Percentiles rank a stretch among this genome's conserved stretches.
Conservation (phyloP, 2,888 invertebrate genomes). For the Agriotes lineatus region DNA sequence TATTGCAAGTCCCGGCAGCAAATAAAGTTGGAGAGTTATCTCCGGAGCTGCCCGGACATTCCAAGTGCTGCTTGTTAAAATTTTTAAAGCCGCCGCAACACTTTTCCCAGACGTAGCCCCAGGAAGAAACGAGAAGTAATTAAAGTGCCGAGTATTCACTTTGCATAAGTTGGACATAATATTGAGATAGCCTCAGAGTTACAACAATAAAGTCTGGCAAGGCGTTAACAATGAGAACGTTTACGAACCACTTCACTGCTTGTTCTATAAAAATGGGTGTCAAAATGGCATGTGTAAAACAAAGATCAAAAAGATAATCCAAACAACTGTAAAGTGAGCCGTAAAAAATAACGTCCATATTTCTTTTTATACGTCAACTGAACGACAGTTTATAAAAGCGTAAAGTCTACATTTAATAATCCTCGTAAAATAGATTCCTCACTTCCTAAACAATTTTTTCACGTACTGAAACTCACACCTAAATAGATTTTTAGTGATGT, state of each 20-base stretch:
- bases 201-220: not conserved
- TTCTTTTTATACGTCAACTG: too few species aligned
- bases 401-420: too few species aligned
- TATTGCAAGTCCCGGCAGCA: not conserved
- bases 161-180: not conserved
- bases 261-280: too few species aligned
- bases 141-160: not conserved
- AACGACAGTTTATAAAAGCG: too few species aligned
- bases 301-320: too few species aligned
- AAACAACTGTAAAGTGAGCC: too few species aligned
- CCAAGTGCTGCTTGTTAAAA: constrained; percentile 9
- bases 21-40: constrained; percentile 14
- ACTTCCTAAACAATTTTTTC: too few species aligned
- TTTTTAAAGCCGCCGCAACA: not conserved
- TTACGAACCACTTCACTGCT: not conserved
- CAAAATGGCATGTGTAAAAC: too few species aligned
- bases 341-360: too few species aligned
- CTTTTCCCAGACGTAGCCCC: not conserved
- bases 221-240: not conserved
- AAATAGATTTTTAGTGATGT: not conserved
- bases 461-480: too few species aligned
- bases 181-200: not conserved
- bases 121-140: not conserved
- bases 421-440: too few species aligned
- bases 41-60: constrained; percentile 7